Base-by-base conservation (phyloP, 37 sponge, comb jelly and placozoan genomes). In the Dysidea cf. avara region DNA sequence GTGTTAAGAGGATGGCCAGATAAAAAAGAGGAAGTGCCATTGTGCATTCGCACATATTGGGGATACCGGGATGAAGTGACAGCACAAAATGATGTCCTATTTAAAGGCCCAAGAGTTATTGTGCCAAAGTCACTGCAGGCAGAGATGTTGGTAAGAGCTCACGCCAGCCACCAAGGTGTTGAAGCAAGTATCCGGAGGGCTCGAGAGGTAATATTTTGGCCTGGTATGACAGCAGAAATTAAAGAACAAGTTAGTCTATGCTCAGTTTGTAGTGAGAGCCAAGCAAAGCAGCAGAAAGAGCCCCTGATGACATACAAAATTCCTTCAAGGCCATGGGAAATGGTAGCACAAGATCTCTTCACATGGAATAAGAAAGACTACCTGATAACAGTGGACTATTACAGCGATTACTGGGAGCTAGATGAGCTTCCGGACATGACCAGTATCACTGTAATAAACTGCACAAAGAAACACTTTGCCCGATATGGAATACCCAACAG, bases 401-500 rank as follows among this genome's bases (percentile, higher is more conserved):
- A 63, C 64, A 38, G 36, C 38, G 38, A 63, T 21, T 63, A 38
- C 11, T 38, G 34, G 34, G 64, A 63, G 28, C 38, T 63, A 20
- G 38, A 35, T 63, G n/a, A 35, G 64, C 64, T 63, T 35, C 6
- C 36, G 24, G 64, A 63, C 36, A 63, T 30, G 7, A 32, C 38
- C 36, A 63, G 64, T 63, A 32, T 38, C 24, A 63, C 64, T 40
- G 37, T 63, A 26, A 39, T 73, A n/a, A 40, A 24, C 21, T 39
- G 74, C 47, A 22, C 56, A 34, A 81, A 81, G 74, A 28, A 32
- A 11, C 30, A 48, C 56, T 81, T 81, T 55, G 34, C 74, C 34
- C n/a, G 67, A 56, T 56, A 81, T 72, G 67, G 82, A 56, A 68
- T 78, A 40, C 79, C 49, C 48, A 46, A 57, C 38, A 38, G 31